Evolutionary conservation across 1,140 invertebrate genomes (phyloP), one percentile per base, ranked within the genome.

Genomic region (Gonatopus flavifemur): DNA sequence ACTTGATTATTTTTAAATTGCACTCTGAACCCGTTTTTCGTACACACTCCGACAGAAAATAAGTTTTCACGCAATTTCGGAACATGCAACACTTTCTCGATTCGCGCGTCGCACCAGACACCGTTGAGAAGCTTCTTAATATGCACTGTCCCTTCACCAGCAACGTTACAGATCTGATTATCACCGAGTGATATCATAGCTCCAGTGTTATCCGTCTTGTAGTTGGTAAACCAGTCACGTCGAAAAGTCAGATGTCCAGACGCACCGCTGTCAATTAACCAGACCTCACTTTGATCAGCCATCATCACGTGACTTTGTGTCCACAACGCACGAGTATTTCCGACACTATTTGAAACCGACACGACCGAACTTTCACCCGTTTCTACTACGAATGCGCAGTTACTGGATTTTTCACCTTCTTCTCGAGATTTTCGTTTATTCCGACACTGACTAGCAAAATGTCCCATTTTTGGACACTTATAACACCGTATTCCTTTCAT

Each of bases 201-300:
- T 16, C 22, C 33, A 19, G 18, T 40, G 5, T n/a, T 31, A 19
- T 13, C n/a, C 12, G 30, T 8, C 6, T 10, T 16, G 32, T 45
- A 49, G 8, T 46, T 37, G 9, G 6, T 2, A 16, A 55, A 41
- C 52, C 56, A 59, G 3, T 59, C 52, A 7, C 38, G n/a, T 15
- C 33, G 48, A 22, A 31, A 49, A 9, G 52, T 55, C 13, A 59
- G 37, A 19, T 57, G 50, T 3, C 18, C 13, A 5, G 50, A 50
- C 6, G 55, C 55, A 3, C 53, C 53, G 21, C 49, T 57, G 19
- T 57, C 55, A 2, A 42, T 32, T 12, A 58, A 2, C 52, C 52
- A 59, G 9, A 42, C 8, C 10, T 55, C 44, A 1, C 9, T 24
- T n/a, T 42, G 25, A 31, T 49, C 19, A 3, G 15, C 22, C n/a